phyloP scores from a whole-genome alignment of 2,113 vertebrate genomes.

The Rhinichthys klamathensis region DNA sequence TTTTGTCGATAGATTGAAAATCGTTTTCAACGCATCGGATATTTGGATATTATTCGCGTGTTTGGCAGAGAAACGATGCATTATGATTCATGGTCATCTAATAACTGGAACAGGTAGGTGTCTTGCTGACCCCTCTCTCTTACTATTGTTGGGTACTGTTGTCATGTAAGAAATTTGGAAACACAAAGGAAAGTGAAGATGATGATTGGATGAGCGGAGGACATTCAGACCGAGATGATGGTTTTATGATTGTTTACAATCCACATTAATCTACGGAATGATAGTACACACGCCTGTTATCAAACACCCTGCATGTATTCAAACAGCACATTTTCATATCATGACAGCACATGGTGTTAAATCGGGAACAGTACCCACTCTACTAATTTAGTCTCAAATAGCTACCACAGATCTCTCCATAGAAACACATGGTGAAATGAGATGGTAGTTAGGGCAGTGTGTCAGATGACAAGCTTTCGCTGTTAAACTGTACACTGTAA shows the following conservation, averaged over 20 bases:
- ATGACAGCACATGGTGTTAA: conserved; percentile 2
- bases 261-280: neutral
- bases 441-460: neutral
- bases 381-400: neutral
- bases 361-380: neutral
- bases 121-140: neutral
- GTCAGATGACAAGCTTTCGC: neutral
- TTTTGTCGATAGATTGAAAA: conserved; percentile 44
- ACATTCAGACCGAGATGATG: neutral
- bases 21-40: conserved; percentile 17
- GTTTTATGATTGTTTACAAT: conserved; percentile 5
- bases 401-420: neutral
- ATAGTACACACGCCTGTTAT: neutral
- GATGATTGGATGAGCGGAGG: neutral
- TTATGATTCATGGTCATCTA: conserved; percentile 33
- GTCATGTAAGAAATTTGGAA: conserved; percentile 7
- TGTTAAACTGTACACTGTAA: too few relatives aligned
- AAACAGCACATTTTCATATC: neutral
- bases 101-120: conserved; percentile 60
- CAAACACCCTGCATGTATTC: neutral
- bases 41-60: conserved; percentile 14
- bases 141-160: conserved; percentile 20
- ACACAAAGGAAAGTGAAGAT: neutral
- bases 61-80: conserved; percentile 37
- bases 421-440: conserved; percentile 12